These are phyloP conservation scores for Coelinius sp. DNA, from an alignment of 2,888 invertebrate species.

Conservation along the genomic window DNA sequence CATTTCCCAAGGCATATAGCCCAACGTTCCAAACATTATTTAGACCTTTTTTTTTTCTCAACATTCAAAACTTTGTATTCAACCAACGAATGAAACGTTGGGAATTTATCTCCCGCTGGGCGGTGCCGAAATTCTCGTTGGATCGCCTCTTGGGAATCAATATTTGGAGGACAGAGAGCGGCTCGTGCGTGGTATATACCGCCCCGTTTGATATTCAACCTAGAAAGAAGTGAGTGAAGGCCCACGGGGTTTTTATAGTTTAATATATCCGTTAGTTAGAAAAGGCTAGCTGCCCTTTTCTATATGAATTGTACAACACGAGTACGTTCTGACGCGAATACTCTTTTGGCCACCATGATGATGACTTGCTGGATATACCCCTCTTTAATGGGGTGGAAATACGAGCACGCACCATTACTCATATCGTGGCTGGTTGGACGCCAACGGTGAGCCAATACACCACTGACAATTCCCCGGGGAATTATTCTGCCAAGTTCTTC, in stretches of 20 bases:
- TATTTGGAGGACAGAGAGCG: constrained; percentile 61
- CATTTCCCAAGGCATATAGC: background rate
- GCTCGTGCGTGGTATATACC: constrained; percentile 64
- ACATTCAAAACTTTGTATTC: constrained; percentile 4
- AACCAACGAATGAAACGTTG: background rate
- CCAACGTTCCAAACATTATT: background rate
- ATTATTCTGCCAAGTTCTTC: constrained; percentile 11
- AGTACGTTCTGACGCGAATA: constrained; percentile 50
- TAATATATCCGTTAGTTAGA: constrained; percentile 38
- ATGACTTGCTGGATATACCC: constrained; percentile 68
- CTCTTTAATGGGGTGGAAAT: constrained; percentile 55
- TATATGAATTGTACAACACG: constrained; percentile 4
- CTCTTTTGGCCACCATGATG: constrained; percentile 63
- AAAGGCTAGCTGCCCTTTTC: constrained; percentile 43
- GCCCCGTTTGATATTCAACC: constrained; percentile 60
- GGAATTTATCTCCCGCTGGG: constrained; percentile 6
- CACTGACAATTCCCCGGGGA: constrained; percentile 39
- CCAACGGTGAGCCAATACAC: constrained; percentile 51
- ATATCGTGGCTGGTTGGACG: constrained; percentile 68
- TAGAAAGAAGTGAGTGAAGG: constrained; percentile 54
- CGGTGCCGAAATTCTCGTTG: background rate
- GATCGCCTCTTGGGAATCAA: constrained; percentile 64
- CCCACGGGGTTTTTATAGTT: constrained; percentile 36
- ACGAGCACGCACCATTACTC: constrained; percentile 70
- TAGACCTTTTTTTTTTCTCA: background rate